Conservation (phyloP, 2,113 vertebrate genomes). For the Rhipidura dahli region DNA sequence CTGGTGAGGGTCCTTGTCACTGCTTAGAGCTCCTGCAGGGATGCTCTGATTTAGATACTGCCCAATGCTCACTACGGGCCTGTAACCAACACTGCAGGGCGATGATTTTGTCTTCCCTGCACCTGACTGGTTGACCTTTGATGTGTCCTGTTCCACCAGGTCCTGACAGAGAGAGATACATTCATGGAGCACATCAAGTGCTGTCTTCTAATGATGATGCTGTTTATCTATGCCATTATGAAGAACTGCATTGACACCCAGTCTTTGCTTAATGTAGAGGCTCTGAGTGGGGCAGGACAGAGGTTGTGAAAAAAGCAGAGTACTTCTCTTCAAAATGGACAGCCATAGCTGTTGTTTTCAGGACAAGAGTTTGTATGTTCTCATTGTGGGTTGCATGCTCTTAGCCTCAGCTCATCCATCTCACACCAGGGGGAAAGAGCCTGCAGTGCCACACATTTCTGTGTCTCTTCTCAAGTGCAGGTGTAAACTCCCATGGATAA, state of each 20-base stretch:
- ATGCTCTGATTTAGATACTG: background rate
- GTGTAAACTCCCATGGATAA: background rate
- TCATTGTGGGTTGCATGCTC: background rate
- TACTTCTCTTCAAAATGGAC: background rate
- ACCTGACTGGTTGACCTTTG: background rate
- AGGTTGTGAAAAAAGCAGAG: background rate
- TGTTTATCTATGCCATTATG: background rate
- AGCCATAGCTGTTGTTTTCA: background rate
- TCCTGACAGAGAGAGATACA: background rate
- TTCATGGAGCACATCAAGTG: background rate
- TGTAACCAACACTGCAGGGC: background rate
- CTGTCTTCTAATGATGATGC: background rate
- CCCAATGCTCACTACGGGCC: background rate
- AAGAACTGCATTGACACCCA: background rate
- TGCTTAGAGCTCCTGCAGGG: background rate
- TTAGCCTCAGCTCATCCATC: fast-evolving
- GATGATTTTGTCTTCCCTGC: background rate
- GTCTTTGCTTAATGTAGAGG: background rate
- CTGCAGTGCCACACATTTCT: background rate
- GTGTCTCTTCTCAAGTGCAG: background rate
- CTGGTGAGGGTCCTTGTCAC: background rate
- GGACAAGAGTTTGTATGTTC: background rate
- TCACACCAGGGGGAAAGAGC: background rate
- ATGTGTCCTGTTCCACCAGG: background rate
- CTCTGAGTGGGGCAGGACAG: background rate